Conservation (phyloP, 2,113 vertebrate genomes). For the Crotophaga sulcirostris region DNA sequence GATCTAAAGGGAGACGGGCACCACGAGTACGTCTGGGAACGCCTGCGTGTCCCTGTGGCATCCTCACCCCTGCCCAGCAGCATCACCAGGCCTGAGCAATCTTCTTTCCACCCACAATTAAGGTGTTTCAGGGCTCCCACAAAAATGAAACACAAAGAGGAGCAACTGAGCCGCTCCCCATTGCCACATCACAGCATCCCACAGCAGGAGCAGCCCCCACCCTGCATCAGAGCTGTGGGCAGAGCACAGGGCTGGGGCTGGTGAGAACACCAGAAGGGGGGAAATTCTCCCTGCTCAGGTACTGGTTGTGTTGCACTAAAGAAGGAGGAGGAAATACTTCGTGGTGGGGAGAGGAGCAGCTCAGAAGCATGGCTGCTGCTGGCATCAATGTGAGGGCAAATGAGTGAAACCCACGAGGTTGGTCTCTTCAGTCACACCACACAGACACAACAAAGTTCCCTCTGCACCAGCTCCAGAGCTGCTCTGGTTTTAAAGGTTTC, state of each 20-base stretch:
- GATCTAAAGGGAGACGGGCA: background rate
- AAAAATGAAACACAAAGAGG: fast-evolving
- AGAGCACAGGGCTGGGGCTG: background rate
- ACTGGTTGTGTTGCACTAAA: background rate
- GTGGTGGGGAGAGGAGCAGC: background rate
- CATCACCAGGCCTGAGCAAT: background rate
- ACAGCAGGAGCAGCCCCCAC: background rate
- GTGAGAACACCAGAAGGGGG: too few relatives aligned
- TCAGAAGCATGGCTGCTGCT: background rate
- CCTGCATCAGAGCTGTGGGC: too few relatives aligned
- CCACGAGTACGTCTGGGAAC: background rate
- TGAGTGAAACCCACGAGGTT: too few relatives aligned
- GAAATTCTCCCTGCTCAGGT: too few relatives aligned
- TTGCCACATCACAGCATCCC: background rate
- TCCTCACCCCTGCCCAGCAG: too few relatives aligned
- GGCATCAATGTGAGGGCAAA: too few relatives aligned
- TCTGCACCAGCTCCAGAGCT: too few relatives aligned
- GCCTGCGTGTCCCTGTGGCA: fast-evolving
- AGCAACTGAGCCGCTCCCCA: background rate
- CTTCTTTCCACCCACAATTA: background rate
- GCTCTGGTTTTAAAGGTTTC: background rate
- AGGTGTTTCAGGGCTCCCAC: background rate
- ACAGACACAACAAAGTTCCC: too few relatives aligned
- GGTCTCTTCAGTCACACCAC: too few relatives aligned
- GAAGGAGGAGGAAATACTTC: background rate